Base-by-base conservation (phyloP, 1,140 invertebrate genomes). In the Lepeophtheirus salmonis region DNA sequence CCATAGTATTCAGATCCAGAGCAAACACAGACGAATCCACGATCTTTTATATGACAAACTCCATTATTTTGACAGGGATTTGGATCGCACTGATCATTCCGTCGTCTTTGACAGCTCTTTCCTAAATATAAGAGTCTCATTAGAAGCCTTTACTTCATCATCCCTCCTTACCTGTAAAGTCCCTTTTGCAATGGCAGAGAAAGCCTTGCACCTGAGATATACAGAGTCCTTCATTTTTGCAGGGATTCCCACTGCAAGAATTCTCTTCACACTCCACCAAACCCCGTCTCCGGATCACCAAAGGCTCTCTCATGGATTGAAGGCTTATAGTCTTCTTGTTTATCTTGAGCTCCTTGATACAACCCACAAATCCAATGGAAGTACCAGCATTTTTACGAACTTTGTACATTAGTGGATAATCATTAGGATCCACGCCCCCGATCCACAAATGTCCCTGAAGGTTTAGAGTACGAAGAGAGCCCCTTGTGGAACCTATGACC, bases 171-270 rank as follows among this genome's bases (percentile, higher is more conserved):
- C 55, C 55, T 2, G 55, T 57, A 25, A 57, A 57, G 23, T 41
- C 55, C 16, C 20, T 14, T 2, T 24, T 24, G 22, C 55, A 57
- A 26, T 57, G 16, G 26, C 55, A 57, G 14, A 17, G 13, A 21
- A 57, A 57, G 6, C 55, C 30, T 24, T 25, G 24, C 4, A 14
- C 25, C 26, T 41, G 16, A 30, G 17, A 20, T 16, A 17, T 41
- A 30, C 88, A 91, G 14, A 81, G 82, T 13, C 81, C 87, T 3
- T 80, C 82, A 70, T 91, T 87, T 64, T 79, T 76, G 69, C 86
- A 88, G 0, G 83, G 83, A 53, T 82, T 71, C 68, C 77, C 81
- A 51, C 79, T 77, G 70, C 87, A 90, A 3, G 84, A 83, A 68
- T 83, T 87, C 6, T 81, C 69, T 3, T 68, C 70, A 66, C 75